phyloP scores from a whole-genome alignment of 2,113 vertebrate genomes.

The Sceloporus undulatus region DNA sequence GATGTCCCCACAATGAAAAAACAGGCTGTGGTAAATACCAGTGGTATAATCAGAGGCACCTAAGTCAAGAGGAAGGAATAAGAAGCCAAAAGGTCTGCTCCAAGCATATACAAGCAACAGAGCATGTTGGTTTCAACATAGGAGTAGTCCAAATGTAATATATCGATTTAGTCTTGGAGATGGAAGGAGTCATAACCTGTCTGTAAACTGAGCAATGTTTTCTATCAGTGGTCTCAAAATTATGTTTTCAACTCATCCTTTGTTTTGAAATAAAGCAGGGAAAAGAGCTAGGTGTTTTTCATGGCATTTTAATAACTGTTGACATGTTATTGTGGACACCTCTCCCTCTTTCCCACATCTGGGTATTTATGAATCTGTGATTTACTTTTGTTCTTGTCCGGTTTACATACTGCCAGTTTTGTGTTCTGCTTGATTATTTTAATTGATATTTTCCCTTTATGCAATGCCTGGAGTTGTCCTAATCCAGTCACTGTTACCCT shows the following conservation, averaged over 20 bases:
- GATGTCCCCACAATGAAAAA: constrained; percentile 62
- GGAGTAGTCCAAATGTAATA: too few relatives aligned
- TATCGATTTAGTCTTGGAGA: background rate
- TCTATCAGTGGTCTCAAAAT: background rate
- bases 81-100: background rate
- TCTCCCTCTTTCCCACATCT: background rate
- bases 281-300: background rate
- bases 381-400: background rate
- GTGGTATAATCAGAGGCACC: constrained; percentile 61
- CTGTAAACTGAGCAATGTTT: background rate
- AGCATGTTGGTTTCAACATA: background rate
- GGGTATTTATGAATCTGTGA: background rate
- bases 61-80: background rate
- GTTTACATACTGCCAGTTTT: background rate
- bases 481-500: too few relatives aligned
- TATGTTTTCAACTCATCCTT: background rate
- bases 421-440: background rate
- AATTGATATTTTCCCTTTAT: background rate
- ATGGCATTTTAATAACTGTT: background rate
- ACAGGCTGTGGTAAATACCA: constrained; percentile 47
- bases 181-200: background rate
- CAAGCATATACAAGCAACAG: background rate
- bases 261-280: background rate
- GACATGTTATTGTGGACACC: too few relatives aligned
- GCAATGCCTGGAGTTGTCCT: too few relatives aligned